A percentile compares a stretch with the other conserved stretches of the same genome.
phyloP scores from a whole-genome alignment of 37 sponge, comb jelly and placozoan species.

The Aphrocallistes beatrix region DNA sequence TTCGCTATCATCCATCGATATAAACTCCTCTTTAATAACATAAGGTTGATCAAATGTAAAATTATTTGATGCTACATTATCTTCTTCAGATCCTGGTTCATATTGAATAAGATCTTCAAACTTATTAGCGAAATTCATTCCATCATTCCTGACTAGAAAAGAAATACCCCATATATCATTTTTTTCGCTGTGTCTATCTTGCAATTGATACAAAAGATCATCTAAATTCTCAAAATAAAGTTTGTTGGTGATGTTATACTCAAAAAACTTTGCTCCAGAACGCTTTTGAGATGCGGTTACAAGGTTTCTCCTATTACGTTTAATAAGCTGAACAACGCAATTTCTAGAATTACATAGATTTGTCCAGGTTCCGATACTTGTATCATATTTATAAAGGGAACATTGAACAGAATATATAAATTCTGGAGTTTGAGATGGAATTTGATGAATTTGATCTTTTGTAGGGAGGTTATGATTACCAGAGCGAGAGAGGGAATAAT shows the following conservation, averaged over 20 bases:
- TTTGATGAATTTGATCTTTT: too few species aligned
- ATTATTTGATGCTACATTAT: neutral
- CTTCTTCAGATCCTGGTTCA: neutral
- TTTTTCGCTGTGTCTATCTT: neutral
- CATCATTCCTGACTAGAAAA: conserved; percentile 6
- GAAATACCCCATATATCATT: neutral
- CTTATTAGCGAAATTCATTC: neutral
- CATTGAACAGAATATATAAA: neutral
- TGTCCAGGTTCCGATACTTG: neutral
- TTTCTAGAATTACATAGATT: neutral
- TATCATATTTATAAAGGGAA: neutral
- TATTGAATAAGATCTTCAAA: conserved; percentile 12
- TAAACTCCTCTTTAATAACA: neutral
- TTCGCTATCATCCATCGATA: neutral
- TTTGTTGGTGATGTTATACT: neutral
- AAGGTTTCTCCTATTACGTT: neutral
- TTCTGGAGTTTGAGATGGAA: neutral
- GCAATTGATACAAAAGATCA: neutral
- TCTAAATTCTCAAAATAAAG: conserved; percentile 1
- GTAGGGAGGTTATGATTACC: too few species aligned
- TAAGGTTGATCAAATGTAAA: neutral
- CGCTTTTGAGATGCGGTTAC: neutral
- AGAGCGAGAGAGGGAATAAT: too few species aligned
- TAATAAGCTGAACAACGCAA: neutral
- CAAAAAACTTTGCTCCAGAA: neutral